A percentile compares a stretch with the other conserved stretches of the same genome.
Evolutionary conservation across 2,797 vertebrate species (phyloP).

Genomic region (Carcharodon carcharias): DNA sequence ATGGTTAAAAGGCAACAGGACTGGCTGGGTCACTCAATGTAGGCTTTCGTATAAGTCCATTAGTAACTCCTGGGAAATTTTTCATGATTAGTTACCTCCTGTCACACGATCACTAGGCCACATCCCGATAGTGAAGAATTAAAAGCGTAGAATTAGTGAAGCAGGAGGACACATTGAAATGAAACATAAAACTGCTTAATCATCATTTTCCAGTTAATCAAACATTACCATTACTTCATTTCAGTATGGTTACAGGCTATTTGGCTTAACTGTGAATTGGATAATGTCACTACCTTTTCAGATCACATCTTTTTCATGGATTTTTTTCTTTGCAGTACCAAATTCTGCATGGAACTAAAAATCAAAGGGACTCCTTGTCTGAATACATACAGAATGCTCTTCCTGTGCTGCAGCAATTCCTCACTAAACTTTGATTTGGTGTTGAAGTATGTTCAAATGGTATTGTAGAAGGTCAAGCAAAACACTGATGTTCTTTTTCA

Average conservation of each 20-base stretch:
- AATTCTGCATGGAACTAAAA: neutral
- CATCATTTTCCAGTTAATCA: slow-evolving; percentile 36
- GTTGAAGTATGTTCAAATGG: neutral
- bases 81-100: slow-evolving; percentile 35
- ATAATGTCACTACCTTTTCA: neutral
- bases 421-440: neutral
- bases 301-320: neutral
- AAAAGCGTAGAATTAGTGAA: slow-evolving; percentile 2
- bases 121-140: slow-evolving; percentile 31
- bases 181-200: slow-evolving; percentile 34
- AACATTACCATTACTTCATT: neutral
- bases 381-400: neutral
- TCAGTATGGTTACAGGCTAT: slow-evolving; percentile 31
- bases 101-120: slow-evolving; percentile 34
- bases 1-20: neutral
- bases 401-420: neutral
- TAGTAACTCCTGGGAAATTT: slow-evolving; percentile 32
- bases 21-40: neutral
- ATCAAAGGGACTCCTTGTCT: neutral
- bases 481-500: neutral
- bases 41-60: slow-evolving; percentile 24
- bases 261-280: neutral
- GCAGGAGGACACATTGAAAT: slow-evolving; percentile 27
- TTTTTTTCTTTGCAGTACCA: neutral
- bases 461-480: neutral